Evolutionary conservation across 2,113 vertebrate species (phyloP).

Genomic region (Melanotaenia duboulayi): DNA sequence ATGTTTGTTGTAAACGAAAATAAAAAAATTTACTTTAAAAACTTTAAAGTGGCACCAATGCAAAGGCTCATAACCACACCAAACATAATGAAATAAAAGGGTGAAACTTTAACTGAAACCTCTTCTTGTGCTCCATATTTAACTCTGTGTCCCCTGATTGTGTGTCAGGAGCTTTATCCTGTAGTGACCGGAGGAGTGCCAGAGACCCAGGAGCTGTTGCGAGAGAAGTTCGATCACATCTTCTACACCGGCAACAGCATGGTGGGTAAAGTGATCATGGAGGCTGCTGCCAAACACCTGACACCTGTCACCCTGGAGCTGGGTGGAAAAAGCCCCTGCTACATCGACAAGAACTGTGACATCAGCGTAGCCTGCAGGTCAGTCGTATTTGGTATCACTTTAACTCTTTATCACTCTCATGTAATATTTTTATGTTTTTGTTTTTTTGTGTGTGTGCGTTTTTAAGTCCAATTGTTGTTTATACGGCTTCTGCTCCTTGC

Average conservation of each 20-base stretch:
- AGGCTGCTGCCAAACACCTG: slow-evolving; percentile 88
- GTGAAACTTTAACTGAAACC: neutral
- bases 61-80: too few relatives aligned
- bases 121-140: too few relatives aligned
- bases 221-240: slow-evolving; percentile 91
- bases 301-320: slow-evolving; percentile 94
- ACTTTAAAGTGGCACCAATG: too few relatives aligned
- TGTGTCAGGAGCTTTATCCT: slow-evolving; percentile 86
- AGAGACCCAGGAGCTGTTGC: slow-evolving; percentile 90
- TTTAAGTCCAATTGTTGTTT: neutral
- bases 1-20: too few relatives aligned
- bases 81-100: neutral
- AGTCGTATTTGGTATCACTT: neutral
- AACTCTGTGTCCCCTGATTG: neutral
- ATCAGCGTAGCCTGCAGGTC: slow-evolving; percentile 89
- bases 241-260: slow-evolving; percentile 88
- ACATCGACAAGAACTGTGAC: slow-evolving; percentile 91
- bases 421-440: neutral
- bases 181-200: slow-evolving; percentile 87
- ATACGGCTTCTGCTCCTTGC: neutral
- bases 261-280: slow-evolving; percentile 90
- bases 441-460: too few relatives aligned
- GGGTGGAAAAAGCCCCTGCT: slow-evolving; percentile 95
- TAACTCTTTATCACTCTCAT: neutral
- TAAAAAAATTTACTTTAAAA: too few relatives aligned